Evolutionary conservation across 2,113 vertebrate species (phyloP).

Genomic region (Amphiprion ocellaris): DNA sequence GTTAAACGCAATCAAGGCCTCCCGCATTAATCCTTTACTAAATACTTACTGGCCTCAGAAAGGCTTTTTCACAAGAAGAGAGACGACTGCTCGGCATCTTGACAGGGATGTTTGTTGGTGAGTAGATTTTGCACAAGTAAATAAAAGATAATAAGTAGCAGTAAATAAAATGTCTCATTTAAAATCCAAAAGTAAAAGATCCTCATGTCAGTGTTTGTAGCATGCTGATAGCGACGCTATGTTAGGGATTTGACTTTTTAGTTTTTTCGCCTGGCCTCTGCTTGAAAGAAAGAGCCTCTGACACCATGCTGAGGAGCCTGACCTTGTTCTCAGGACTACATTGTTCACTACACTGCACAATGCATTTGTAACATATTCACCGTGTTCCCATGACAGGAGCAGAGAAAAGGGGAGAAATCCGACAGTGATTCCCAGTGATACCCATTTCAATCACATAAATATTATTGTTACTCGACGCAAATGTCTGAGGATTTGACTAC

Average conservation of each 20-base stretch:
- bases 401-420: slow-evolving; percentile 46
- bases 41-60: slow-evolving; percentile 78
- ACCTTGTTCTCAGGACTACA: slow-evolving; percentile 65
- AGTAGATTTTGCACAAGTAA: slow-evolving; percentile 38
- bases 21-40: slow-evolving; percentile 81
- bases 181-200: slow-evolving; percentile 11
- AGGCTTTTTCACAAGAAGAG: slow-evolving; percentile 47
- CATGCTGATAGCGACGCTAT: slow-evolving; percentile 6
- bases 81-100: slow-evolving; percentile 45
- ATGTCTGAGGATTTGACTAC: slow-evolving; percentile 62
- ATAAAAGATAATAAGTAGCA: slow-evolving; percentile 44
- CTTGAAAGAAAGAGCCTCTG: slow-evolving; percentile 49
- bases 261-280: slow-evolving; percentile 8
- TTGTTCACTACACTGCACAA: slow-evolving; percentile 60
- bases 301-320: slow-evolving; percentile 53
- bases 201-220: slow-evolving; percentile 7
- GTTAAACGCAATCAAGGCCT: slow-evolving; percentile 85
- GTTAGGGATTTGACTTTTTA: slow-evolving; percentile 39
- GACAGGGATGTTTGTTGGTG: slow-evolving; percentile 47
- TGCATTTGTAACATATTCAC: slow-evolving; percentile 59
- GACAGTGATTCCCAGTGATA: slow-evolving; percentile 61
- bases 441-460: slow-evolving; percentile 71
- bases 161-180: slow-evolving; percentile 51
- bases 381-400: slow-evolving; percentile 34
- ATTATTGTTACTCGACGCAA: slow-evolving; percentile 62